Conservation (phyloP, 2,113 vertebrate genomes). For the Pyrgilauda ruficollis region DNA sequence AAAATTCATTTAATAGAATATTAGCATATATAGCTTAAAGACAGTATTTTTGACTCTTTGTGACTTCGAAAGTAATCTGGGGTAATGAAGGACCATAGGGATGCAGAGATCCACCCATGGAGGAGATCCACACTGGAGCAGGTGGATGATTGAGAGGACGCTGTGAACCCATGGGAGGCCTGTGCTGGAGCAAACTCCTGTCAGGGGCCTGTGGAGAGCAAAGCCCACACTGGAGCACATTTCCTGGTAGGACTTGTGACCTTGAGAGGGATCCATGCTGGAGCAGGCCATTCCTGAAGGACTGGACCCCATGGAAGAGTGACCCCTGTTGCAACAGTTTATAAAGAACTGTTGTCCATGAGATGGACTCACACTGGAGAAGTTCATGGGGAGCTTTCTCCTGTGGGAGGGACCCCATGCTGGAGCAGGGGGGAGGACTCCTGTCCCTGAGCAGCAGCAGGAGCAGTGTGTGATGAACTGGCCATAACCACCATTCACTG, state of each 20-base stretch:
- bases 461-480: not conserved
- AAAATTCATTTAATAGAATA: not conserved
- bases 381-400: not conserved
- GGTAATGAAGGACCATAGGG: not conserved
- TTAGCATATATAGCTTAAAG: not conserved
- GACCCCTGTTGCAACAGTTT: not conserved
- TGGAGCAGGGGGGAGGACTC: not conserved
- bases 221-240: not conserved
- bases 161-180: not conserved
- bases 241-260: not conserved
- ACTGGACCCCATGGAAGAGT: not conserved
- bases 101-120: not conserved
- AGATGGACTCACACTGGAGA: not conserved
- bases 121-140: accelerated
- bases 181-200: not conserved
- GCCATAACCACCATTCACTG: not conserved
- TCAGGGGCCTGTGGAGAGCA: not conserved
- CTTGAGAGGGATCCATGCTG: accelerated
- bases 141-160: not conserved
- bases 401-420: not conserved
- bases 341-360: not conserved
- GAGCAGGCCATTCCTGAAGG: not conserved
- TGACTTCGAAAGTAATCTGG: not conserved
- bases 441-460: not conserved
- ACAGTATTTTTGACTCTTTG: not conserved